These are phyloP conservation scores for Nanorana parkeri DNA, from an alignment of 2,113 vertebrate genomes.

Conservation along the genomic window DNA sequence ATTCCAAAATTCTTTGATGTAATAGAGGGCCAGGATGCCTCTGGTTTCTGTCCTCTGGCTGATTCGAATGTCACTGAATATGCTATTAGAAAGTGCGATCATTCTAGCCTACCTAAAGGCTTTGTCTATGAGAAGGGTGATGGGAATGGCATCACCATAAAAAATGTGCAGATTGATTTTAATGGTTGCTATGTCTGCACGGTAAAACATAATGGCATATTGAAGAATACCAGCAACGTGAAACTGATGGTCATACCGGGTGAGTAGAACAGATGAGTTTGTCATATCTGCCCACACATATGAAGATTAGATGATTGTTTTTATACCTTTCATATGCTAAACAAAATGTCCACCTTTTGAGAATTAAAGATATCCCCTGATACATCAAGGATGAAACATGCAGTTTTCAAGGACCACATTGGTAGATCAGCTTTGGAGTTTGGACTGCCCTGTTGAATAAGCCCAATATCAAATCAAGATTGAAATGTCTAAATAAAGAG, in stretches of 20 bases:
- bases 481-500: no score
- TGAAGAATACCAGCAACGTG: constrained; percentile 62
- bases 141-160: constrained; percentile 82
- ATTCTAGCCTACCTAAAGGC: constrained; percentile 71
- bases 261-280: constrained; percentile 59
- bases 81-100: constrained; percentile 76
- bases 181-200: constrained; percentile 85
- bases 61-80: constrained; percentile 82
- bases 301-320: no score
- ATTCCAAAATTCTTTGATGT: constrained; percentile 70
- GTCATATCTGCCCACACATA: no score
- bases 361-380: no score
- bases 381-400: no score
- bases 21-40: constrained; percentile 75
- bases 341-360: no score
- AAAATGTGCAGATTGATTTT: constrained; percentile 75
- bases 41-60: constrained; percentile 86
- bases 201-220: constrained; percentile 68
- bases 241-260: constrained; percentile 76
- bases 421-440: no score
- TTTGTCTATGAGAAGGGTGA: constrained; percentile 76
- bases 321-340: no score
- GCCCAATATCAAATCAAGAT: no score
- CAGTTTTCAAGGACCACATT: no score
- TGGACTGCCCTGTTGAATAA: no score